Evolutionary conservation across 2,888 invertebrate genomes (phyloP), one percentile per base, ranked within the genome.

Genomic region (Sinelater perroti): DNA sequence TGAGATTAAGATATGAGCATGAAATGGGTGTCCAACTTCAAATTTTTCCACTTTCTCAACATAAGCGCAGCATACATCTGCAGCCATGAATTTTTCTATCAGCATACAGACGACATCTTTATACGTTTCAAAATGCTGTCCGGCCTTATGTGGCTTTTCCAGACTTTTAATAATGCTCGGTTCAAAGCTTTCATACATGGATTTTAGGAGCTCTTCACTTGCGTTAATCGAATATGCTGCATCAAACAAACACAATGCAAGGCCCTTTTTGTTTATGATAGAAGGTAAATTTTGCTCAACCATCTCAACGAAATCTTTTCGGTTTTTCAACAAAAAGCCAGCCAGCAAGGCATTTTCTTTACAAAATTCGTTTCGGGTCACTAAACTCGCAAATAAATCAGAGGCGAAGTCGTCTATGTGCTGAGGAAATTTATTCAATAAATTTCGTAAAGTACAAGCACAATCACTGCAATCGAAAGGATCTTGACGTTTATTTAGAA

Each of bases 141-240:
- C 85, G 2, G 85, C 85, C 77, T 89, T 89, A 60, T 87, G 86
- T 0, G 88, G 89, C 69, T 88, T 88, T 67, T 87, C 85, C 31
- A 89, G 75, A 58, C 85, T 80, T 73, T 86, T 86, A 44, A 80
- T 73, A 24, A 91, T 83, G 60, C 87, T 85, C 0, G 81, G 76
- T 73, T 87, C 84, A 63, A 87, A 86, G 67, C 83, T 80, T 35
- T 81, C 77, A 68, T 82, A 87, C 49, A 89, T 78, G 44, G 75
- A 79, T 14, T 72, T 69, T 2, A 88, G 71, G 17, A 87, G 76
- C 16, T 80, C 75, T 26, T 80, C 76, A 0, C 82, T 75, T 65
- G 76, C 70, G 33, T 62, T 71, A 78, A 83, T 69, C 68, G 79
- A 60, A 68, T 81, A 67, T 62, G 80, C 64, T 18, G 81, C 80